phyloP scores from a whole-genome alignment of 1,140 invertebrate genomes.

The Carcinoscorpius rotundicauda region DNA sequence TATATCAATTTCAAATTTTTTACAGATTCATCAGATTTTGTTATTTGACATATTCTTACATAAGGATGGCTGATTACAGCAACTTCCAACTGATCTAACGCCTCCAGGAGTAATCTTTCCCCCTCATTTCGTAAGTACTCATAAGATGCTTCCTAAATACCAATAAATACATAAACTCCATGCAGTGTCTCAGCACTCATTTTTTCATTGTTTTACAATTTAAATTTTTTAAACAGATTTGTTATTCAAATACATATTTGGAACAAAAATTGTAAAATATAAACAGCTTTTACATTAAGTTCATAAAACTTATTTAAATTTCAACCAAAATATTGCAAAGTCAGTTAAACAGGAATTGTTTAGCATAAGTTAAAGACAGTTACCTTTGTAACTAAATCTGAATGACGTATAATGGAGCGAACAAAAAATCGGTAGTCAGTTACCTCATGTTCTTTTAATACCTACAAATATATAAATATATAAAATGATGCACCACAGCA shows the following conservation, averaged over 20 bases:
- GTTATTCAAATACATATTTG: too few species aligned
- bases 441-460: conserved; percentile 84
- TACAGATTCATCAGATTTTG: too few species aligned
- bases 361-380: not conserved
- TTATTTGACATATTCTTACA: conserved; percentile 29
- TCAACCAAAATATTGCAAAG: too few species aligned
- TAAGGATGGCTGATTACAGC: conserved; percentile 90
- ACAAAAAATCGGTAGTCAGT: conserved; percentile 97
- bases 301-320: too few species aligned
- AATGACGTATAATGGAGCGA: conserved; percentile 91
- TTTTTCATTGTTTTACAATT: too few species aligned
- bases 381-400: conserved; percentile 85
- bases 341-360: too few species aligned
- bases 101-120: conserved; percentile 87
- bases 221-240: too few species aligned
- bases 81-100: conserved; percentile 92
- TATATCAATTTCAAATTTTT: too few species aligned
- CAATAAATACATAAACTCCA: not conserved
- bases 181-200: too few species aligned
- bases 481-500: too few species aligned
- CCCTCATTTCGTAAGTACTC: conserved; percentile 97
- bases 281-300: too few species aligned
- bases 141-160: conserved; percentile 69
- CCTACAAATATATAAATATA: conserved; percentile 34
- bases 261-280: too few species aligned